Evolutionary conservation across 2,888 invertebrate species (phyloP), one percentile per base, ranked within the genome.

Genomic region (Hypsopygia costalis): DNA sequence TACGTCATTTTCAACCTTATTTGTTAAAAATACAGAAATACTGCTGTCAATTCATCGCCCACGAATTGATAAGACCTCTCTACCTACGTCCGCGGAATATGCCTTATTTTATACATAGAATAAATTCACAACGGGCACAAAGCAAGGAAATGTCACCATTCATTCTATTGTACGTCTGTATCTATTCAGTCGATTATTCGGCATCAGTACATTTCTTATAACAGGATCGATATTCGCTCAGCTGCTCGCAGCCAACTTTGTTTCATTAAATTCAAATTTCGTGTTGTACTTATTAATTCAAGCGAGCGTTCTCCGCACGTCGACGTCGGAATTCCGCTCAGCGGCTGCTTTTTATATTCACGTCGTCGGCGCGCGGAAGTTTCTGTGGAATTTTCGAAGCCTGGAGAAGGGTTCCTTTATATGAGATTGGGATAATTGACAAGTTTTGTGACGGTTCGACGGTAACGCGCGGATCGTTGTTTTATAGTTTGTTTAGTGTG

Each of bases 221-320:
- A 69, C 62, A 54, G 49, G 75, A 87, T 87, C 87, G 71, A 86
- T 85, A 78, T 59, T 57, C 71, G 70, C 79, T 83, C 87, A 83
- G 86, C 86, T 81, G 85, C 62, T 78, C 57, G 57, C 70, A 62
- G 68, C 76, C 69, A 89, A 89, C 81, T 89, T 16, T 89, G 88
- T 89, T 88, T 89, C 88, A 89, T 89, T 89, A 89, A 88, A 89
- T 89, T 89, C 87, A 89, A 88, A 89, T 89, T 89, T 86, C 81
- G 81, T 85, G 88, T 87, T 88, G 79, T 83, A 86, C 81, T 89
- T 89, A 89, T 89, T 88, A 89, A 89, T 88, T 89, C 86, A 85
- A 73, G 69, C 63, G 67, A 65, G 62, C 75, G 76, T 75, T 80
- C 74, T 64, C 67, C 55, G 68, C 73, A 77, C 82, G 76, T 68